phyloP scores from a whole-genome alignment of 2,888 invertebrate genomes.

The Leptinotarsa rubiginosa region DNA sequence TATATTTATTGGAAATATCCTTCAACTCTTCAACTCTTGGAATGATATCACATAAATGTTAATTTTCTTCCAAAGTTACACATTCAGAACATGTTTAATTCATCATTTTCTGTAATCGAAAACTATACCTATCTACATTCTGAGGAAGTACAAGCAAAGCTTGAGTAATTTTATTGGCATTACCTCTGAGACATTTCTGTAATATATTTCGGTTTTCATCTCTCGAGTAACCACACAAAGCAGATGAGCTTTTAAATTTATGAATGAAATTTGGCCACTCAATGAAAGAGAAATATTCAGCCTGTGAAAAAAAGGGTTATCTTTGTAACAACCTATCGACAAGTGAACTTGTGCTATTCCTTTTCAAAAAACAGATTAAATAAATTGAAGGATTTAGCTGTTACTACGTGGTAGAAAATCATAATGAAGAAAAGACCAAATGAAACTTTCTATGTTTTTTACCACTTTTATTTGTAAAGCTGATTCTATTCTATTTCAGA shows the following conservation, averaged over 20 bases:
- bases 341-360: too few species aligned
- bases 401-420: too few species aligned
- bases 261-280: slow-evolving; percentile 52
- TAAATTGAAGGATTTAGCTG: too few species aligned
- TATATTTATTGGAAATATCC: too few species aligned
- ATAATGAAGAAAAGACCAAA: too few species aligned
- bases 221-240: not conserved
- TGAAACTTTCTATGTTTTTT: too few species aligned
- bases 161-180: not conserved
- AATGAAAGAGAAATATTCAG: not conserved
- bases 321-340: too few species aligned
- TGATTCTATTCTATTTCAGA: slow-evolving; percentile 54
- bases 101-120: not conserved
- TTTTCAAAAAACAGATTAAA: too few species aligned
- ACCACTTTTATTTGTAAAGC: too few species aligned
- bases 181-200: not conserved
- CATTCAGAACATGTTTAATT: not conserved
- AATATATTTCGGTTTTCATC: not conserved
- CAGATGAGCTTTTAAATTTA: not conserved
- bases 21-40: too few species aligned
- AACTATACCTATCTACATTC: not conserved
- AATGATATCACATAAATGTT: not conserved
- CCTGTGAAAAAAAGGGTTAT: too few species aligned
- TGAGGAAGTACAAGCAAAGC: not conserved
- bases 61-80: not conserved